Conservation (phyloP, 2,113 vertebrate species). For the Epinephelus lanceolatus region DNA sequence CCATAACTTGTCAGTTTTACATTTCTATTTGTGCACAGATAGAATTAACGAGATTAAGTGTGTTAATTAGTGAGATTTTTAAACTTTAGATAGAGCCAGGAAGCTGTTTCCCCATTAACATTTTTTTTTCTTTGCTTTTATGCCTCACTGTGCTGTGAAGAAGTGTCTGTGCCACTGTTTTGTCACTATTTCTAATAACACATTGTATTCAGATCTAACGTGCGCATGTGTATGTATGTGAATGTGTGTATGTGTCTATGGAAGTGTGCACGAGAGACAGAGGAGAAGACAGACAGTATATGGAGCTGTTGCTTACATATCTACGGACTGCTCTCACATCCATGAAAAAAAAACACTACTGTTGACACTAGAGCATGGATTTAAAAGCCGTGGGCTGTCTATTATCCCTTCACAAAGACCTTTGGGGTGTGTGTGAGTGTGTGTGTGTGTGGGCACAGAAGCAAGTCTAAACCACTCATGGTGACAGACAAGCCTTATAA, state of each 20-base stretch:
- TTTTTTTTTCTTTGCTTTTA: background rate
- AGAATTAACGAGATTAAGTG: background rate
- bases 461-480: constrained; percentile 16
- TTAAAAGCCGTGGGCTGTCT: constrained; percentile 63
- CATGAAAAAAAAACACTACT: constrained; percentile 12
- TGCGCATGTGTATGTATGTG: background rate
- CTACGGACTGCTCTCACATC: constrained; percentile 18
- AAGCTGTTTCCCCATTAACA: background rate
- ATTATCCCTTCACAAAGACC: constrained; percentile 59
- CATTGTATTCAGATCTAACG: background rate
- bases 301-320: constrained; percentile 23
- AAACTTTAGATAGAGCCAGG: background rate
- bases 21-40: background rate
- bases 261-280: background rate
- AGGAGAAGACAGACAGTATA: background rate
- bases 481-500: constrained; percentile 78
- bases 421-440: constrained; percentile 39
- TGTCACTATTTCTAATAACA: constrained; percentile 1
- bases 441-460: constrained; percentile 20
- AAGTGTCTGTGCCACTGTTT: background rate
- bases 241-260: background rate
- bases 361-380: constrained; percentile 63
- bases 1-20: background rate
- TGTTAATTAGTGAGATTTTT: background rate
- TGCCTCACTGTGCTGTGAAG: background rate